These are phyloP conservation scores for Xenotilapia caudafasciata DNA, from an alignment of 2,113 vertebrate genomes.

Conservation along the genomic window DNA sequence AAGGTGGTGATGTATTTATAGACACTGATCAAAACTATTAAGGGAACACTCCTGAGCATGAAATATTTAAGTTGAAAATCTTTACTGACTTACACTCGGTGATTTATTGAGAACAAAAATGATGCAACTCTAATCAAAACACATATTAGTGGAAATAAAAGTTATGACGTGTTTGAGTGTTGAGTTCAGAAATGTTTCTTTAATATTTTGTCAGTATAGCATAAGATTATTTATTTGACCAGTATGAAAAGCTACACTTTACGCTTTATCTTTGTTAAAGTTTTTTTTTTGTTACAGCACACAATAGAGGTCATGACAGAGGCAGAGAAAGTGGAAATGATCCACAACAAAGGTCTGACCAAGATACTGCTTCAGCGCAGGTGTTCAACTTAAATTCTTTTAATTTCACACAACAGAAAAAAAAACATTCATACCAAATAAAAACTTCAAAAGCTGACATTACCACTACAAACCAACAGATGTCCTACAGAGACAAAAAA, in stretches of 20 bases:
- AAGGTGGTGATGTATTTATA: not conserved
- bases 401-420: not conserved
- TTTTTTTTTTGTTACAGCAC: not conserved
- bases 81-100: not conserved
- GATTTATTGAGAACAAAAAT: not conserved
- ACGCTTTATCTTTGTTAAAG: fast-evolving
- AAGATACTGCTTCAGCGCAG: not conserved
- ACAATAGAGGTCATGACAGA: not conserved
- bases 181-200: too few species aligned
- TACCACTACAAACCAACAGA: not conserved
- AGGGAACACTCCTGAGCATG: not conserved
- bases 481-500: not conserved
- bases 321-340: not conserved
- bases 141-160: fast-evolving
- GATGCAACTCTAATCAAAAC: not conserved
- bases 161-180: fast-evolving
- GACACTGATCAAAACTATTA: not conserved
- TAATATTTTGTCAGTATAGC: not conserved
- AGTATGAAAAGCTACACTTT: not conserved
- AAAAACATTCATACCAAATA: not conserved
- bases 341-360: not conserved
- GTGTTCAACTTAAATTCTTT: not conserved
- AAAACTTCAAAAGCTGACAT: not conserved
- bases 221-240: not conserved
- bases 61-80: not conserved